Evolutionary conservation across 2,888 invertebrate genomes (phyloP).

Genomic region (Limnephilus auricula): DNA sequence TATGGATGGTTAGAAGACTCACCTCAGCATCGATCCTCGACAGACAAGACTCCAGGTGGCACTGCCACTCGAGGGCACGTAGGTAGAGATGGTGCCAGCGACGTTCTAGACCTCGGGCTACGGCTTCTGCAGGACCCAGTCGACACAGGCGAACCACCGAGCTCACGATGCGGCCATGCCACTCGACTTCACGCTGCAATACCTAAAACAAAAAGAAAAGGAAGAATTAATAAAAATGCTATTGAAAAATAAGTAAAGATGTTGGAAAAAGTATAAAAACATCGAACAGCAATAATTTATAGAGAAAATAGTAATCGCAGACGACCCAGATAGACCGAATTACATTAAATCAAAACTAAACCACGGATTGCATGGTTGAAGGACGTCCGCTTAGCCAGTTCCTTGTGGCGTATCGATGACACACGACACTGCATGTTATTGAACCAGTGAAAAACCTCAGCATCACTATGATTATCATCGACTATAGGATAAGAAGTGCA

Average conservation of each 20-base stretch:
- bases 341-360: not conserved
- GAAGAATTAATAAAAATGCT: not conserved
- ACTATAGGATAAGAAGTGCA: too few relatives aligned
- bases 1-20: slow-evolving; percentile 68
- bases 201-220: slow-evolving; percentile 79
- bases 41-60: slow-evolving; percentile 90
- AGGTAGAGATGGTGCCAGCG: slow-evolving; percentile 95
- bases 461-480: too few relatives aligned
- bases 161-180: slow-evolving; percentile 90
- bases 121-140: slow-evolving; percentile 79
- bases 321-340: not conserved
- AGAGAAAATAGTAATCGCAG: not conserved
- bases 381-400: not conserved
- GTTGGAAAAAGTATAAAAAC: too few relatives aligned
- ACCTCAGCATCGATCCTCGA: slow-evolving; percentile 82
- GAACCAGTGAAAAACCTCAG: too few relatives aligned
- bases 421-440: too few relatives aligned
- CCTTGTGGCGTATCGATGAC: not conserved
- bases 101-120: slow-evolving; percentile 86
- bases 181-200: slow-evolving; percentile 95
- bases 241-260: not conserved
- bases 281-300: not conserved
- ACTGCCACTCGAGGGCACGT: slow-evolving; percentile 94
- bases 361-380: not conserved
- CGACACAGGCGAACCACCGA: slow-evolving; percentile 85